A percentile compares a stretch with the other conserved stretches of the same genome.
Conservation (phyloP, 2,797 vertebrate genomes). For the Choloepus didactylus region DNA sequence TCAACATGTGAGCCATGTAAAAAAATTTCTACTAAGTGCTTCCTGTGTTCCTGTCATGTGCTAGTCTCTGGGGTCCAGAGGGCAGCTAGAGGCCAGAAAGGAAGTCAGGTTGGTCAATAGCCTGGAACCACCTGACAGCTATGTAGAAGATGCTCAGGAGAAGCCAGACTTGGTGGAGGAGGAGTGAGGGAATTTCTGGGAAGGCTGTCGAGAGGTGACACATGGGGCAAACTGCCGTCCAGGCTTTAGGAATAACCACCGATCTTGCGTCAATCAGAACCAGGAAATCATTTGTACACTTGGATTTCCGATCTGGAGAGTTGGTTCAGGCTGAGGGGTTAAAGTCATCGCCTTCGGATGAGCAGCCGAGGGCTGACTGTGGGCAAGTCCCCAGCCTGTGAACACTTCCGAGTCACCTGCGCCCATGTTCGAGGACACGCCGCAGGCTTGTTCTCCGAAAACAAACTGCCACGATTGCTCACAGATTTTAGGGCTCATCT, state of each 20-base stretch:
- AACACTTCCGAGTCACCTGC: neutral
- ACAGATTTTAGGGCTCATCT: neutral
- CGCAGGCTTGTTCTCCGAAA: neutral
- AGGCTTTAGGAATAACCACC: neutral
- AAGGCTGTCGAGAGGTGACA: neutral
- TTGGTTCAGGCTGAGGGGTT: neutral
- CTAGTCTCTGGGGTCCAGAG: neutral
- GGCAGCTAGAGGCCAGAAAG: neutral
- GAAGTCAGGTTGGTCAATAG: neutral
- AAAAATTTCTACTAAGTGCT: neutral
- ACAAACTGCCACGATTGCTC: neutral
- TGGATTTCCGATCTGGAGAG: neutral
- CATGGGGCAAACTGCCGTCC: neutral
- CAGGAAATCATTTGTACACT: neutral
- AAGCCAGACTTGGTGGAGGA: neutral
- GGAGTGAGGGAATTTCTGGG: neutral
- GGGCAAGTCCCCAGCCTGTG: neutral
- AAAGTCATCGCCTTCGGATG: neutral
- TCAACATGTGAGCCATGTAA: slow-evolving; percentile 22
- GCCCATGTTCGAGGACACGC: neutral
- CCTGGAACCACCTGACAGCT: neutral
- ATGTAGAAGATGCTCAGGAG: neutral
- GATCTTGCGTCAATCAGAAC: neutral
- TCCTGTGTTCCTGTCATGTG: accelerated
- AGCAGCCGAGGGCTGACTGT: neutral